Percentiles rank a stretch among this genome's conserved stretches.
Conservation (phyloP, 2,113 vertebrate species). For the Vidua macroura region DNA sequence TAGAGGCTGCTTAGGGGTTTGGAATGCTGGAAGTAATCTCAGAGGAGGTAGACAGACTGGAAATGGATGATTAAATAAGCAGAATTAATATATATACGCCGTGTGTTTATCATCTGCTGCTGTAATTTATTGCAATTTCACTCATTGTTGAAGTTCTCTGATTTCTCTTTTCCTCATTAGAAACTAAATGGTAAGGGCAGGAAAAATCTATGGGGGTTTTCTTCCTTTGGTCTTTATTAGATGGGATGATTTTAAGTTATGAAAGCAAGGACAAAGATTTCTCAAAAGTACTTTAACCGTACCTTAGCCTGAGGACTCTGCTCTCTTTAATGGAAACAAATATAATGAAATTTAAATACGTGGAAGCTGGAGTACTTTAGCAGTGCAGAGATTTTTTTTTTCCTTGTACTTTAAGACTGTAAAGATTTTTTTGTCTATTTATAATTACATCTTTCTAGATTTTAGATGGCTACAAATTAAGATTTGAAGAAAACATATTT, state of each 20-base stretch:
- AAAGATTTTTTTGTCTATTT: background rate
- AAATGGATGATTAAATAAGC: constrained; percentile 4
- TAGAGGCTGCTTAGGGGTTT: background rate
- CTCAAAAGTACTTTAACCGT: background rate
- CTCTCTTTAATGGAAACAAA: background rate
- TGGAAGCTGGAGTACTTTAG: background rate
- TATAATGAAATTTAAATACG: constrained; percentile 13
- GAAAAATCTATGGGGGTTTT: background rate
- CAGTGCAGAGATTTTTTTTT: background rate
- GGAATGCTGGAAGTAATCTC: background rate
- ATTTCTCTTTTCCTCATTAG: background rate
- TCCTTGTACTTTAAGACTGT: background rate
- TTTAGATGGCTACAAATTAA: background rate
- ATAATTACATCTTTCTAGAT: background rate
- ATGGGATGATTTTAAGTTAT: background rate
- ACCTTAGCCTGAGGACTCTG: background rate
- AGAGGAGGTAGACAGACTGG: background rate
- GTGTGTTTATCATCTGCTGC: background rate
- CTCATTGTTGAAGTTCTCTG: background rate
- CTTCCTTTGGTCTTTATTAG: background rate
- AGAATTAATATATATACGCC: background rate
- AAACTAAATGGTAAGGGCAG: background rate
- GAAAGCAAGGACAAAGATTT: background rate
- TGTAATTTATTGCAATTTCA: background rate
- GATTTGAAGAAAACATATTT: background rate